Conservation (phyloP, 2,888 invertebrate species). For the Apocheima hispidaria region DNA sequence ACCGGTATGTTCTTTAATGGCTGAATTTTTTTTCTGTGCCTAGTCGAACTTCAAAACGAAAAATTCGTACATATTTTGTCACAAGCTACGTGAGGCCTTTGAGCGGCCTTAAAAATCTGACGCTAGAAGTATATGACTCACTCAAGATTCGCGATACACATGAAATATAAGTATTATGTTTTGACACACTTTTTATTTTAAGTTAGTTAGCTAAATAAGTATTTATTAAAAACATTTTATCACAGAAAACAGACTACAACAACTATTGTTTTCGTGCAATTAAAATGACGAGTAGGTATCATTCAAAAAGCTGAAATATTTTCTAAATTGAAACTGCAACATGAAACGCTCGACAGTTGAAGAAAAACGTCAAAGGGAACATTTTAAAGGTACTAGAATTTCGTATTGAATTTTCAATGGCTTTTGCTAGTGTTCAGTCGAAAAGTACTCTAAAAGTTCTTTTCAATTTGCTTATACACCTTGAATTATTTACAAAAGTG, state of each 20-base stretch:
- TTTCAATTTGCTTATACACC: constrained; percentile 14
- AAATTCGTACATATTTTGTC: too few species aligned
- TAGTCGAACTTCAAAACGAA: not conserved
- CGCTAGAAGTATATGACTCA: too few species aligned
- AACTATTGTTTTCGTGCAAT: not conserved
- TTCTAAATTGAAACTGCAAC: constrained; percentile 10
- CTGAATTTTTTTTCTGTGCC: not conserved
- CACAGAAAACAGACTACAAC: not conserved
- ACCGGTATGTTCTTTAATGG: not conserved
- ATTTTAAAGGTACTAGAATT: constrained; percentile 10
- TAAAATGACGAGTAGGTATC: not conserved
- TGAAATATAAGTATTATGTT: too few species aligned
- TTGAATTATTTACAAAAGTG: constrained; percentile 14
- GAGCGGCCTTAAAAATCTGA: too few species aligned
- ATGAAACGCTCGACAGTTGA: constrained; percentile 1
- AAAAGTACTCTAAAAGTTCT: constrained; percentile 13
- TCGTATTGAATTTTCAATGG: constrained; percentile 21
- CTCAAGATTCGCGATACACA: too few species aligned
- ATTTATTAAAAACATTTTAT: too few species aligned
- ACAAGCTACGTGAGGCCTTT: too few species aligned
- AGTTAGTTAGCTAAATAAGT: too few species aligned
- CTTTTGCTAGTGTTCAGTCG: constrained; percentile 22
- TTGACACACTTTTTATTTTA: too few species aligned
- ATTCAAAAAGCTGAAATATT: not conserved
- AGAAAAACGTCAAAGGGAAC: constrained; percentile 5